Percentiles rank a stretch among this genome's conserved stretches.
phyloP scores from a whole-genome alignment of 2,113 vertebrate species.

The Jaculus jaculus region DNA sequence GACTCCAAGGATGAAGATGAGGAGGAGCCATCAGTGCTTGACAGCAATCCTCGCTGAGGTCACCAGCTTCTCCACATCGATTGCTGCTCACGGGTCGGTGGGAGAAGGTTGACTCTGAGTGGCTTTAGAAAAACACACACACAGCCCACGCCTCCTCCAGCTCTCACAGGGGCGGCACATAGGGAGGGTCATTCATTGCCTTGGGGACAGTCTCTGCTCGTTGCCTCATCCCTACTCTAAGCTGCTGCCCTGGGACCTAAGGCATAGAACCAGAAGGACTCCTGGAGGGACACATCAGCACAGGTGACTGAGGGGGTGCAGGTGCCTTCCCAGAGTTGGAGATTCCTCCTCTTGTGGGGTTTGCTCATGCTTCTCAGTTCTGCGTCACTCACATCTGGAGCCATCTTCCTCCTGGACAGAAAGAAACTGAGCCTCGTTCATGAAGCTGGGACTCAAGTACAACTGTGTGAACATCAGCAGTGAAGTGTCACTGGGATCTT shows the following conservation, averaged over 20 bases:
- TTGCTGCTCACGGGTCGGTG: too few relatives aligned
- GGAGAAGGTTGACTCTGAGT: too few relatives aligned
- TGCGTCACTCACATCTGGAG: too few relatives aligned
- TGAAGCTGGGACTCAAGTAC: neutral
- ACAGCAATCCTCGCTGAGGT: too few relatives aligned
- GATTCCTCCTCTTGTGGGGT: neutral
- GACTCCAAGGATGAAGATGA: too few relatives aligned
- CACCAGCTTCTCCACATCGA: too few relatives aligned
- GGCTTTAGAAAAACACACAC: too few relatives aligned
- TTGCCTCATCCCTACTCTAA: neutral
- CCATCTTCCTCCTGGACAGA: fast-evolving
- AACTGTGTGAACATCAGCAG: neutral
- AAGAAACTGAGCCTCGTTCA: fast-evolving
- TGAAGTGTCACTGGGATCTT: fast-evolving
- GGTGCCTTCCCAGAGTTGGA: fast-evolving
- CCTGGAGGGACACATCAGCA: neutral
- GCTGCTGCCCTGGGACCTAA: neutral
- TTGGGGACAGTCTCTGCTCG: neutral
- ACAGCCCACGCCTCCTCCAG: too few relatives aligned
- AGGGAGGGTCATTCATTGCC: too few relatives aligned
- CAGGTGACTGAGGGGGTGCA: neutral
- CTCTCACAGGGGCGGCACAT: too few relatives aligned
- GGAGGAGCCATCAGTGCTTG: too few relatives aligned
- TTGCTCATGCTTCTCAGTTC: too few relatives aligned
- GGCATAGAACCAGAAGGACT: neutral